Conservation (phyloP, 2,888 invertebrate species). For the Omphaloscelis lunosa region DNA sequence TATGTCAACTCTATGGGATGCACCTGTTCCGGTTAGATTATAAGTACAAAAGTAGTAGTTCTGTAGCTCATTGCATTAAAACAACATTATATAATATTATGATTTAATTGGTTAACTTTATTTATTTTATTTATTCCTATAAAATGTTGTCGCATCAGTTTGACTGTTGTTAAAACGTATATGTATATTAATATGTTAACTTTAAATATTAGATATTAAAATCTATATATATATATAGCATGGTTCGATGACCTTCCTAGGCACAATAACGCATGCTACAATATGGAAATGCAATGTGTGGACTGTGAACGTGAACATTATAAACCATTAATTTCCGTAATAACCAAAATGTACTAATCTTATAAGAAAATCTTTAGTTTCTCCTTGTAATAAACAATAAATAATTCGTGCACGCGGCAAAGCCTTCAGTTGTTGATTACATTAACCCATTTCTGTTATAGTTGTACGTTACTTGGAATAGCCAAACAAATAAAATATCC, state of each 20-base stretch:
- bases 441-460: constrained; percentile 46
- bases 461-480: constrained; percentile 21
- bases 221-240: constrained; percentile 33
- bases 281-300: constrained; percentile 77
- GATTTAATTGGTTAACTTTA: constrained; percentile 17
- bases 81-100: constrained; percentile 54
- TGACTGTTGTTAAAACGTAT: constrained; percentile 31
- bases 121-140: constrained; percentile 31
- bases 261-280: constrained; percentile 67
- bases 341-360: constrained; percentile 43
- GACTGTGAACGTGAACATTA: constrained; percentile 68
- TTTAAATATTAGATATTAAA: constrained; percentile 37
- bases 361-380: constrained; percentile 28
- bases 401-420: constrained; percentile 33
- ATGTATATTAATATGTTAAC: constrained; percentile 18
- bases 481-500: constrained; percentile 57
- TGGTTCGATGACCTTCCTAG: constrained; percentile 47
- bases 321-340: constrained; percentile 37
- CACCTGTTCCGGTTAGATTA: constrained; percentile 55
- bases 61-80: constrained; percentile 57
- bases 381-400: constrained; percentile 38
- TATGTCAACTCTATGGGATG: constrained; percentile 51
- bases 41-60: constrained; percentile 55
- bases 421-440: constrained; percentile 43
- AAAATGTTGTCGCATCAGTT: constrained; percentile 45